Evolutionary conservation across 2,888 invertebrate genomes (phyloP).

Genomic region (Latrodectus hesperus): DNA sequence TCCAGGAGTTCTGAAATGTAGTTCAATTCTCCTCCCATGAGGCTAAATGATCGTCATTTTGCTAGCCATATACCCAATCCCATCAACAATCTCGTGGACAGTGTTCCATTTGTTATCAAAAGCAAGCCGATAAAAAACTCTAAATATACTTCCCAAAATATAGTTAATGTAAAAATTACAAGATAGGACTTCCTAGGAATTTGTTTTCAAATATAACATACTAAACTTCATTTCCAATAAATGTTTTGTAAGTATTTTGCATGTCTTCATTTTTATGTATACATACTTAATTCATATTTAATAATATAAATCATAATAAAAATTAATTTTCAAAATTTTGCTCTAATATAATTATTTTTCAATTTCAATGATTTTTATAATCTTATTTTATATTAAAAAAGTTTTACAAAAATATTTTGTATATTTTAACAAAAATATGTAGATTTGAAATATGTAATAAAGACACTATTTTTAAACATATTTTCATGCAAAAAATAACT

Average conservation of each 20-base stretch:
- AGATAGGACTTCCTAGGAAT: neutral
- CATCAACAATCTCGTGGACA: too few species aligned
- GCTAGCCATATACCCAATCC: too few species aligned
- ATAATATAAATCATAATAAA: neutral
- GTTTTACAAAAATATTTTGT: neutral
- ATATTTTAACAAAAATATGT: neutral
- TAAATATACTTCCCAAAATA: neutral
- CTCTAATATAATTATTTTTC: neutral
- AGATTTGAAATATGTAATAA: neutral
- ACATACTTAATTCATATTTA: neutral
- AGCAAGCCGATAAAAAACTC: neutral
- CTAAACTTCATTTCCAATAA: neutral
- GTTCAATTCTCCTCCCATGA: too few species aligned
- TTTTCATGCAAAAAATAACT: neutral
- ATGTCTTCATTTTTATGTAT: neutral
- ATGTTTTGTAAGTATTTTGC: neutral
- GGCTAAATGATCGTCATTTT: too few species aligned
- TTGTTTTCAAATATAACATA: neutral
- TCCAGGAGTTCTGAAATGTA: too few species aligned
- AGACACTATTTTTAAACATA: neutral
- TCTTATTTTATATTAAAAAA: neutral
- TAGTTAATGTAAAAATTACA: neutral
- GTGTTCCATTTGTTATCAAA: too few species aligned
- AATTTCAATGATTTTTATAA: neutral
- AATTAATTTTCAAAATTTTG: neutral